Percentiles rank a stretch among this genome's conserved stretches.
phyloP scores from a whole-genome alignment of 2,888 invertebrate species.

The Watsonalla cultraria region DNA sequence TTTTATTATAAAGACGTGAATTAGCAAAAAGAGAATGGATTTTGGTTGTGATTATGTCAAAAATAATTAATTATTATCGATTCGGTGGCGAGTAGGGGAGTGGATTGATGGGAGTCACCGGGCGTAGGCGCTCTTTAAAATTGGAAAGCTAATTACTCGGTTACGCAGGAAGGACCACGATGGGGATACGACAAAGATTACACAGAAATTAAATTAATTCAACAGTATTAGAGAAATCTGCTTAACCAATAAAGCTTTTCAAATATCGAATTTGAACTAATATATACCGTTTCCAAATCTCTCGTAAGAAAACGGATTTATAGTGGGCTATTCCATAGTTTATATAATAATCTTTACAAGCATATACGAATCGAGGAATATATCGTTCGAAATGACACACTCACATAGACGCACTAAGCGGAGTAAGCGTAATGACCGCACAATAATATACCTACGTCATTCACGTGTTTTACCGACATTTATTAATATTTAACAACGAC shows the following conservation, averaged over 20 bases:
- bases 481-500: too few species aligned
- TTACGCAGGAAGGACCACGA: constrained; percentile 38
- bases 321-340: not conserved
- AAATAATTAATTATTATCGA: constrained; percentile 86
- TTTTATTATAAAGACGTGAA: constrained; percentile 82
- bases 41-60: constrained; percentile 83
- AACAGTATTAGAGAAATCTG: not conserved
- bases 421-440: too few species aligned
- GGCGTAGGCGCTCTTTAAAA: constrained; percentile 64
- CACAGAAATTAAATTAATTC: constrained; percentile 33
- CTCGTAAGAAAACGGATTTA: not conserved
- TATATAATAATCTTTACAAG: not conserved
- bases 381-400: too few species aligned
- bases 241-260: not conserved
- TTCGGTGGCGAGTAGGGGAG: constrained; percentile 66
- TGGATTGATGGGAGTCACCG: constrained; percentile 62
- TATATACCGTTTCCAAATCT: too few species aligned
- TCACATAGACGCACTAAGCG: too few species aligned
- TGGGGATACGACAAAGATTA: constrained; percentile 50
- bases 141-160: constrained; percentile 71
- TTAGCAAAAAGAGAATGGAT: constrained; percentile 84
- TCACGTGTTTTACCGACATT: too few species aligned
- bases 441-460: too few species aligned
- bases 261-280: not conserved
- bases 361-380: not conserved